These are phyloP conservation scores for Bombyx mandarina DNA, from an alignment of 1,140 invertebrate species.

Conservation along the genomic window DNA sequence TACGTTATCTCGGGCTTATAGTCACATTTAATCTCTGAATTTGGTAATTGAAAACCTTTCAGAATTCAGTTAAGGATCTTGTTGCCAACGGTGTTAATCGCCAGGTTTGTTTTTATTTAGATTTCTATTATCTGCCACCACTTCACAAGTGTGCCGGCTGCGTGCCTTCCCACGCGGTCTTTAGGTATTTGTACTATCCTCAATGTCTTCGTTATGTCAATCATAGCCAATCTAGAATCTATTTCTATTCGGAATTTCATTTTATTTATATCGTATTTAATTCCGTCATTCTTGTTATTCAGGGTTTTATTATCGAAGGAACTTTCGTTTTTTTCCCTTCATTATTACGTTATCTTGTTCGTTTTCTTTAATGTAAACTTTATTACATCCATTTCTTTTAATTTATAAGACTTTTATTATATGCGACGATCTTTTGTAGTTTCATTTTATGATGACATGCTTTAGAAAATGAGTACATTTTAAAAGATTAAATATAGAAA, in stretches of 20 bases:
- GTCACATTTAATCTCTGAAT: too few species aligned
- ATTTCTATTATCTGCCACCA: constrained; percentile 16
- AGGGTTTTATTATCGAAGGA: neutral
- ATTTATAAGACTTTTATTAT: neutral
- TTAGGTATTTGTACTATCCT: constrained; percentile 31
- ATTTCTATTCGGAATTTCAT: constrained; percentile 22
- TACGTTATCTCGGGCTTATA: too few species aligned
- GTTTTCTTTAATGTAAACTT: neutral
- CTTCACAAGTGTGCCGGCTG: constrained; percentile 18
- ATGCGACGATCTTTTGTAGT: neutral
- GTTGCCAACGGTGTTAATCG: constrained; percentile 25
- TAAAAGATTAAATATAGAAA: too few species aligned
- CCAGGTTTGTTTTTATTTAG: constrained; percentile 25
- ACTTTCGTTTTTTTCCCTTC: constrained; percentile 1
- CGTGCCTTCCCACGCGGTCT: constrained; percentile 28
- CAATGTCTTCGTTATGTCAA: constrained; percentile 41
- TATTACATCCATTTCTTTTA: neutral
- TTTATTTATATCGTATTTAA: constrained; percentile 1
- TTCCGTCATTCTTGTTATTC: neutral
- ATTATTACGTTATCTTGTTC: neutral
- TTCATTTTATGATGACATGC: too few species aligned
- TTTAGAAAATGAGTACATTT: too few species aligned
- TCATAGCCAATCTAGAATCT: constrained; percentile 36
- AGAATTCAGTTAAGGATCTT: constrained; percentile 14
- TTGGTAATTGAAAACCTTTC: too few species aligned